These are phyloP conservation scores for Momotus momota DNA, from an alignment of 2,797 vertebrate genomes.

Conservation along the genomic window DNA sequence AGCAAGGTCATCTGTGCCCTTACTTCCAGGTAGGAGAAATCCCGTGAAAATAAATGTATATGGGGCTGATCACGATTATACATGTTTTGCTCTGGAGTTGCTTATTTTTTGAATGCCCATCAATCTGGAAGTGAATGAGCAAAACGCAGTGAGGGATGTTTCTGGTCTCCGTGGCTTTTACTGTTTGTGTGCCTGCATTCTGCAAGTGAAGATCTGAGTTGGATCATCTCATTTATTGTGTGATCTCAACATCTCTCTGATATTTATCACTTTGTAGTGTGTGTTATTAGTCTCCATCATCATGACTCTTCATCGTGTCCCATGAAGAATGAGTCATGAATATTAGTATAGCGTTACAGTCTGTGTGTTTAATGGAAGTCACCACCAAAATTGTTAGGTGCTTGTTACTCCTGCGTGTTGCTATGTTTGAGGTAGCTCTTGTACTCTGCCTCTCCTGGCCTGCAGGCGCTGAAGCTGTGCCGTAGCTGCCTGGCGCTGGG, in stretches of 20 bases:
- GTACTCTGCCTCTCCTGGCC: background rate
- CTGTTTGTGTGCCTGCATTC: background rate
- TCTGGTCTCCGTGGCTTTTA: background rate
- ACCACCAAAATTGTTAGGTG: background rate
- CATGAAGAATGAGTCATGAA: background rate
- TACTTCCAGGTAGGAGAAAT: slow-evolving; percentile 87
- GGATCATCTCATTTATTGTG: background rate
- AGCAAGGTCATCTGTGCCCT: slow-evolving; percentile 90
- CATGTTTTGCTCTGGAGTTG: background rate
- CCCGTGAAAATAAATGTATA: fast-evolving
- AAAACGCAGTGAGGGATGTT: background rate
- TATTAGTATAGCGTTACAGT: background rate
- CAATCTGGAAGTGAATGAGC: background rate
- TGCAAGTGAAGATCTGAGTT: background rate
- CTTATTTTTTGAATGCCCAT: background rate
- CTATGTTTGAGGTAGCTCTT: background rate
- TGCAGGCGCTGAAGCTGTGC: background rate
- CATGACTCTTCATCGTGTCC: background rate
- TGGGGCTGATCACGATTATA: fast-evolving
- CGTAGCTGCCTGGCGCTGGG: background rate
- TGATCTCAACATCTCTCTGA: background rate
- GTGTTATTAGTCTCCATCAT: background rate
- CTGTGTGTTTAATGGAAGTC: background rate
- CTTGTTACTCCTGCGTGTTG: background rate
- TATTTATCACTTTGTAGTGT: fast-evolving